These are phyloP conservation scores for Acipenser transmontanus DNA, from an alignment of 2,797 vertebrate species.

Conservation along the genomic window DNA sequence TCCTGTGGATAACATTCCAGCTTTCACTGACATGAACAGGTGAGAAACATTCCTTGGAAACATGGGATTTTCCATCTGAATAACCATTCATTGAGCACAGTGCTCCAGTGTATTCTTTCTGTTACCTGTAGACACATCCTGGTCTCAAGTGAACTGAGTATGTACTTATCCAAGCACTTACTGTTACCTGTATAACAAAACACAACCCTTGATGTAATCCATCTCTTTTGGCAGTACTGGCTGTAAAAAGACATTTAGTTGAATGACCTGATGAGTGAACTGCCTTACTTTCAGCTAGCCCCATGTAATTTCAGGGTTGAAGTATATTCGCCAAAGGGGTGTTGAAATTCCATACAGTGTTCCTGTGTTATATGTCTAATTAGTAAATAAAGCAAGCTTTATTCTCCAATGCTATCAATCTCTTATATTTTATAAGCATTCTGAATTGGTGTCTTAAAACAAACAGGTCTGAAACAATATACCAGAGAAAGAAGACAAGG, in stretches of 20 bases:
- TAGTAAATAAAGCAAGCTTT: neutral
- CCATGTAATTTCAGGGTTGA: neutral
- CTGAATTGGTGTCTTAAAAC: neutral
- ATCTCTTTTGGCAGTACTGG: neutral
- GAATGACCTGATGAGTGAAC: neutral
- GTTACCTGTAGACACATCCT: too few relatives aligned
- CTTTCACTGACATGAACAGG: too few relatives aligned
- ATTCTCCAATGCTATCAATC: neutral
- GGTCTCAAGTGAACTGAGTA: too few relatives aligned
- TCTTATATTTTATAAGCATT: neutral
- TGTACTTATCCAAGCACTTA: too few relatives aligned
- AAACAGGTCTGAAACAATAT: neutral
- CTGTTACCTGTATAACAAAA: neutral
- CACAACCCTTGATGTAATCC: neutral
- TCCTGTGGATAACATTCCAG: too few relatives aligned
- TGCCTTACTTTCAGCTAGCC: neutral
- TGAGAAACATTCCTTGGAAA: too few relatives aligned
- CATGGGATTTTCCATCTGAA: too few relatives aligned
- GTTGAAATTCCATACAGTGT: neutral
- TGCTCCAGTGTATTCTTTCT: too few relatives aligned
- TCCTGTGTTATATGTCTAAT: neutral
- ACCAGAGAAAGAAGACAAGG: neutral
- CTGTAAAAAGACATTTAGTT: neutral
- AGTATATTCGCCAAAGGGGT: neutral
- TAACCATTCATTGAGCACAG: too few relatives aligned